Evolutionary conservation across 2,888 invertebrate genomes (phyloP), one percentile per base, ranked within the genome.

Genomic region (Hemithea aestivaria): DNA sequence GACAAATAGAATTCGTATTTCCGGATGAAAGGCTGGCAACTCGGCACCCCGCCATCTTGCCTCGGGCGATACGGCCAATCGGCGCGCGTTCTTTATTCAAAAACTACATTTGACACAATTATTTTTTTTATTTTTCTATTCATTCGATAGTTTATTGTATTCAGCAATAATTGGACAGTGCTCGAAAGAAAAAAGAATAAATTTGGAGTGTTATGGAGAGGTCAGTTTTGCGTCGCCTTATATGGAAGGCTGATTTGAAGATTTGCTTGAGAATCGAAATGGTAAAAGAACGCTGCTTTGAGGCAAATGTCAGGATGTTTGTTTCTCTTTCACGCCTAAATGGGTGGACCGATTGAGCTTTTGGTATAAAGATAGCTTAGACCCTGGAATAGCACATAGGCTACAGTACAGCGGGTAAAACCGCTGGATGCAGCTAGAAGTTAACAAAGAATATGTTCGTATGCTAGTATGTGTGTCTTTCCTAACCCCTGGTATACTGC

Each of bases 41-140:
- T 73, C 58, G 77, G 73, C 83, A 73, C 84, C 83, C 85, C 78
- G 77, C 73, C 73, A 77, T 76, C 69, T 74, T 60, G 84, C 85
- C 84, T 49, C 66, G 59, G 85, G 85, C 85, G 51, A 75, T 73
- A 57, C 53, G 62, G 67, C 81, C 81, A 81, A 82, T 83, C 70
- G 68, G 65, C 63, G 69, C 62, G 56, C 66, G 73, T 74, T 75
- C 77, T 75, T 72, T 70, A 78, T 81, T 79, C 67, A 72, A 75
- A 82, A 73, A 71, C 55, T 58, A 64, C 56, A 41, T 58, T 64
- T 63, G 54, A 52, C 51, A 73, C 70, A 74, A 73, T 73, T 58
- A 54, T 50, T 71, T 69, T 65, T 68, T 59, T 69, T 31, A 31
- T 35, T 72, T 72, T 72, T 68, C 60, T 66, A 60, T 70, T 67